Conservation (phyloP, 1,140 invertebrate genomes). For the Patella vulgata region DNA sequence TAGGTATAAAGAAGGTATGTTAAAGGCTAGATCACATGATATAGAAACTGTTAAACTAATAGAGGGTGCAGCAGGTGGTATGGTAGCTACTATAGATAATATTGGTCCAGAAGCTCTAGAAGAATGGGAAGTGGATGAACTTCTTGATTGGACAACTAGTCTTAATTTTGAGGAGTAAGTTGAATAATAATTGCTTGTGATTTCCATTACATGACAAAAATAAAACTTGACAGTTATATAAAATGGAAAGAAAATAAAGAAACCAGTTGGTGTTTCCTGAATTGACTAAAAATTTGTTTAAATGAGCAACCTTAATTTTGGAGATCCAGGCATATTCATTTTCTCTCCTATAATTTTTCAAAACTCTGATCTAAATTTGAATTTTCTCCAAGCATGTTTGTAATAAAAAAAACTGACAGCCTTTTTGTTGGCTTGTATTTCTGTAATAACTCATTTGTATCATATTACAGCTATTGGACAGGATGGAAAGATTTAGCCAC, state of each 20-base stretch:
- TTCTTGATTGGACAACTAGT: slow-evolving; percentile 65
- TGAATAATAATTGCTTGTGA: neutral
- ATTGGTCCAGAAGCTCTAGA: slow-evolving; percentile 60
- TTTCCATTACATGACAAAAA: neutral
- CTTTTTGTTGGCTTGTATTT: no score
- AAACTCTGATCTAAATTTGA: no score
- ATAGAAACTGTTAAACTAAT: slow-evolving; percentile 59
- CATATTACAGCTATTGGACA: slow-evolving; percentile 53
- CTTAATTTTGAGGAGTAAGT: slow-evolving; percentile 67
- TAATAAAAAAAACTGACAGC: no score
- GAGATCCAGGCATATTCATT: no score
- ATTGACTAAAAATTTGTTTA: no score
- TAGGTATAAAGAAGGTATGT: slow-evolving; percentile 64
- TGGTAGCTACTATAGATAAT: slow-evolving; percentile 61
- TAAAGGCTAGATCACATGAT: slow-evolving; percentile 59
- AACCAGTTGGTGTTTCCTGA: neutral
- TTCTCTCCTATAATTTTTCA: no score
- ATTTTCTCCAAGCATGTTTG: no score
- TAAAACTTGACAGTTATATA: neutral
- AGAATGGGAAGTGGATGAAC: slow-evolving; percentile 67
- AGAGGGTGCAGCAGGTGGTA: slow-evolving; percentile 63
- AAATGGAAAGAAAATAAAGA: neutral
- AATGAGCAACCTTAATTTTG: no score
- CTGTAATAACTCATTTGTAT: no score
- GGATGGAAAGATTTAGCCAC: slow-evolving; percentile 63